These are phyloP conservation scores for Colostygia pectinataria DNA, from an alignment of 2,888 invertebrate genomes.

Conservation along the genomic window DNA sequence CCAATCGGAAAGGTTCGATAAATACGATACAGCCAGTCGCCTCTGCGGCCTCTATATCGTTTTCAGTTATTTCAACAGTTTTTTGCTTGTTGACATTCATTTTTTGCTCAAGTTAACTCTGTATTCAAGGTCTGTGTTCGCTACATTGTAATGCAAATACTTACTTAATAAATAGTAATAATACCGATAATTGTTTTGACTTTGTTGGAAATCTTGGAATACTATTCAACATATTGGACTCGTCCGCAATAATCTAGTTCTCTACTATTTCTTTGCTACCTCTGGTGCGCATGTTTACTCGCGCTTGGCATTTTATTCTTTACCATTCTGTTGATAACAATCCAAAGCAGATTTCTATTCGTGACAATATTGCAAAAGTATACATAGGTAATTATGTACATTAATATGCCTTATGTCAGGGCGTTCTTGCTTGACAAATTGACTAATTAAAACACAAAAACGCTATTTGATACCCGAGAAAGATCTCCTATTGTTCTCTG, in stretches of 20 bases:
- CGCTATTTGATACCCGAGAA: constrained; percentile 24
- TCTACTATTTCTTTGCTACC: too few relatives aligned
- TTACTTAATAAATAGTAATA: too few relatives aligned
- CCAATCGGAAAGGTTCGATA: constrained; percentile 37
- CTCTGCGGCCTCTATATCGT: constrained; percentile 20
- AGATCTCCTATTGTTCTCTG: constrained; percentile 45
- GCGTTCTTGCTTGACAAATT: constrained; percentile 28
- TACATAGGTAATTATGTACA: too few relatives aligned
- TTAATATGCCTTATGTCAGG: too few relatives aligned
- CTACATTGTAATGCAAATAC: not conserved
- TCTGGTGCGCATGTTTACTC: too few relatives aligned
- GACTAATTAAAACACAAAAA: constrained; percentile 31
- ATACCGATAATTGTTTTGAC: not conserved
- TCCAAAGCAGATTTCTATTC: too few relatives aligned
- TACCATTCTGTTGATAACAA: too few relatives aligned
- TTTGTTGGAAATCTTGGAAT: not conserved
- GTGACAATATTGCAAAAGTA: too few relatives aligned
- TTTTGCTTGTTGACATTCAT: constrained; percentile 48
- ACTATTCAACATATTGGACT: too few relatives aligned
- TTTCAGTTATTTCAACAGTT: constrained; percentile 50
- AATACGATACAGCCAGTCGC: constrained; percentile 48
- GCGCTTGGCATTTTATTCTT: too few relatives aligned
- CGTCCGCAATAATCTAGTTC: too few relatives aligned
- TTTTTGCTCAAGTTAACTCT: constrained; percentile 4
- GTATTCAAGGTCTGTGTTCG: constrained; percentile 20